Evolutionary conservation across 1,140 invertebrate species (phyloP).

Genomic region (Drosophila saltans): DNA sequence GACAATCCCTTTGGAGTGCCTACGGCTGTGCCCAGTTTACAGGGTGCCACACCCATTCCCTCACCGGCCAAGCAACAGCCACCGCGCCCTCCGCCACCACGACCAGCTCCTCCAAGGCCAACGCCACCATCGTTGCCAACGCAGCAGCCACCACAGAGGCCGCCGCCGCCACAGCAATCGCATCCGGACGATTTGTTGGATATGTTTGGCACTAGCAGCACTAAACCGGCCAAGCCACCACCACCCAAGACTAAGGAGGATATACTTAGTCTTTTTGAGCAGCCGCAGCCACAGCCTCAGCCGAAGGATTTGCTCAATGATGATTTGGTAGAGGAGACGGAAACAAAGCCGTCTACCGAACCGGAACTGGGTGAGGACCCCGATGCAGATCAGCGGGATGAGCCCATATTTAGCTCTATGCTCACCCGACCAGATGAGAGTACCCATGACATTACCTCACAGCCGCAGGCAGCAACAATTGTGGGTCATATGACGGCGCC

Average conservation of each 20-base stretch:
- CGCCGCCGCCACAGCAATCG: conserved; percentile 47
- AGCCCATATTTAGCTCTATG: conserved; percentile 73
- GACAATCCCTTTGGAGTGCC: conserved; percentile 79
- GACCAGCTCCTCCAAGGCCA: conserved; percentile 83
- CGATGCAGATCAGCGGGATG: conserved; percentile 34
- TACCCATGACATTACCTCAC: conserved; percentile 76
- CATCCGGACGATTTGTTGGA: conserved; percentile 83
- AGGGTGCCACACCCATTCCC: conserved; percentile 58
- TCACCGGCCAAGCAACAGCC: conserved; percentile 71
- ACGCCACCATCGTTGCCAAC: conserved; percentile 78
- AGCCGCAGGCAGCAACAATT: conserved; percentile 67
- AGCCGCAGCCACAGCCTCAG: conserved; percentile 69
- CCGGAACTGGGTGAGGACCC: neutral
- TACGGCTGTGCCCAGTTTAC: conserved; percentile 68
- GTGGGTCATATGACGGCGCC: conserved; percentile 52
- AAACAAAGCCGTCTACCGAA: neutral
- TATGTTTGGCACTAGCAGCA: conserved; percentile 83
- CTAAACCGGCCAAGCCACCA: conserved; percentile 82
- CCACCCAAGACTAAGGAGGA: conserved; percentile 85
- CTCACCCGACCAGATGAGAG: conserved; percentile 76
- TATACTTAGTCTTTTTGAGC: conserved; percentile 87
- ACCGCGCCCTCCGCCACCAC: conserved; percentile 79
- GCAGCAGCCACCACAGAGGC: conserved; percentile 62
- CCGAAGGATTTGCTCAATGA: conserved; percentile 85
- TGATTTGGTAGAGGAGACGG: conserved; percentile 80